Conservation (phyloP, 2,113 vertebrate species). For the Amblyopsis rosae region DNA sequence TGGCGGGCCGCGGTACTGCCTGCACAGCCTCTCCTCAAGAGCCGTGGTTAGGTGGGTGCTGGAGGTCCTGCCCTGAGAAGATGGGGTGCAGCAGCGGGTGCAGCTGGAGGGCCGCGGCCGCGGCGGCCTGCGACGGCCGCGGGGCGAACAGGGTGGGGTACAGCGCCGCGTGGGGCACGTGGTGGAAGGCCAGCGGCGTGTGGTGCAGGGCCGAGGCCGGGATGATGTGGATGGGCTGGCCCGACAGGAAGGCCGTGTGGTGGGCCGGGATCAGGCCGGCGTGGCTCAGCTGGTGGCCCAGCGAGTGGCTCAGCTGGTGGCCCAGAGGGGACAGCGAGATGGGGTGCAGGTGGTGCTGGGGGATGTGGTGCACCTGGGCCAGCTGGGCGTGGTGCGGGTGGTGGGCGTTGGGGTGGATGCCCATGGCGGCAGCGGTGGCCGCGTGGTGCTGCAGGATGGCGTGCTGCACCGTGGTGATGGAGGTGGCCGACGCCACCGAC, state of each 20-base stretch:
- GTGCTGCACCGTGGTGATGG: slow-evolving; percentile 93
- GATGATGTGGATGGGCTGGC: slow-evolving; percentile 98
- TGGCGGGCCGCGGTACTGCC: slow-evolving; percentile 17
- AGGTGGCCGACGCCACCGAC: slow-evolving; percentile 85
- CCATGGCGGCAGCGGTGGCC: slow-evolving; percentile 87
- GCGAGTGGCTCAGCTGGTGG: slow-evolving; percentile 75
- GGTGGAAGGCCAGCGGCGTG: slow-evolving; percentile 91
- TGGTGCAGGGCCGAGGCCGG: slow-evolving; percentile 95
- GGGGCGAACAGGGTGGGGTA: slow-evolving; percentile 93
- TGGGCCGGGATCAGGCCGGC: slow-evolving; percentile 89
- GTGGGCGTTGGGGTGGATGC: slow-evolving; percentile 79
- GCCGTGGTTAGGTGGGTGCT: slow-evolving; percentile 95
- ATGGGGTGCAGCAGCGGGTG: slow-evolving; percentile 97
- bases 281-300: slow-evolving; percentile 84
- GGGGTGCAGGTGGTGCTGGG: slow-evolving; percentile 93
- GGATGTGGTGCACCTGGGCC: slow-evolving; percentile 96
- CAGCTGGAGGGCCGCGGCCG: slow-evolving; percentile 91
- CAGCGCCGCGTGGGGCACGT: slow-evolving; percentile 88
- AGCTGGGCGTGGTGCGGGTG: slow-evolving; percentile 88
- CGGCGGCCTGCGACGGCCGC: slow-evolving; percentile 80
- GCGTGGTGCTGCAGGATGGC: slow-evolving; percentile 95
- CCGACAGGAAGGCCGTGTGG: slow-evolving; percentile 90
- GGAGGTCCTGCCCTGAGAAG: slow-evolving; percentile 99
- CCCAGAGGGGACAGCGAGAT: slow-evolving; percentile 92
- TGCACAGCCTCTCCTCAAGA: slow-evolving; percentile 79